A percentile compares a stretch with the other conserved stretches of the same genome.
Conservation (phyloP, 2,888 invertebrate species). For the Margaritifera margaritifera region DNA sequence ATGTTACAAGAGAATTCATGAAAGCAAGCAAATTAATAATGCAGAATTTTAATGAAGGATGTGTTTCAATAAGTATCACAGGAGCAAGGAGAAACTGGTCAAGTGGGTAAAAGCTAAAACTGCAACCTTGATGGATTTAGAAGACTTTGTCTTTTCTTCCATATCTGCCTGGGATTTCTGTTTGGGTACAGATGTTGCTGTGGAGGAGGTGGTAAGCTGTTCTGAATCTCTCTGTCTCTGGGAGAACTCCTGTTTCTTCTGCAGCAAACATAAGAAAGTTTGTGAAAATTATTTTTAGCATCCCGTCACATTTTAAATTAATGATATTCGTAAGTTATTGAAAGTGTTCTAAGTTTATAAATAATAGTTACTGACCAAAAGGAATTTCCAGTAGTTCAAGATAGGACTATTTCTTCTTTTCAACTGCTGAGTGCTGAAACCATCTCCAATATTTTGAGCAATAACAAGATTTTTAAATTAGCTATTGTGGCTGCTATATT, state of each 20-base stretch:
- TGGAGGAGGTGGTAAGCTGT: conserved; percentile 18
- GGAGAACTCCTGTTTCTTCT: conserved; percentile 64
- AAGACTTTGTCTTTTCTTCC: conserved; percentile 38
- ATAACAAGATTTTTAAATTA: too few species aligned
- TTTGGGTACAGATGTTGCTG: conserved; percentile 31
- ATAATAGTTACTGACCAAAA: too few species aligned
- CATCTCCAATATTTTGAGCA: too few species aligned
- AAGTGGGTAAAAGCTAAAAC: neutral
- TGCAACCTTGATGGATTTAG: conserved; percentile 40
- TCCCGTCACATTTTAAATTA: too few species aligned
- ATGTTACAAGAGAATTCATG: neutral
- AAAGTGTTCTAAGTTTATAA: too few species aligned
- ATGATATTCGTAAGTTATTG: too few species aligned
- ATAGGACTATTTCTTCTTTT: too few species aligned
- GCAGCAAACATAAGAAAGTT: conserved; percentile 5
- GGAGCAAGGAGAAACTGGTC: neutral
- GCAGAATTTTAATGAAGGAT: too few species aligned
- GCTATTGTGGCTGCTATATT: too few species aligned
- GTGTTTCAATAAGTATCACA: neutral
- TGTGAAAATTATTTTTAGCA: neutral
- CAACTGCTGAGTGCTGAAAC: too few species aligned
- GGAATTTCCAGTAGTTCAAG: too few species aligned
- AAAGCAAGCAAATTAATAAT: neutral
- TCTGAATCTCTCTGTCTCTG: conserved; percentile 57
- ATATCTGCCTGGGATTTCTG: conserved; percentile 31